Percentiles rank a stretch among this genome's conserved stretches.
Evolutionary conservation across 2,113 vertebrate genomes (phyloP).

Genomic region (Symphodus melops): DNA sequence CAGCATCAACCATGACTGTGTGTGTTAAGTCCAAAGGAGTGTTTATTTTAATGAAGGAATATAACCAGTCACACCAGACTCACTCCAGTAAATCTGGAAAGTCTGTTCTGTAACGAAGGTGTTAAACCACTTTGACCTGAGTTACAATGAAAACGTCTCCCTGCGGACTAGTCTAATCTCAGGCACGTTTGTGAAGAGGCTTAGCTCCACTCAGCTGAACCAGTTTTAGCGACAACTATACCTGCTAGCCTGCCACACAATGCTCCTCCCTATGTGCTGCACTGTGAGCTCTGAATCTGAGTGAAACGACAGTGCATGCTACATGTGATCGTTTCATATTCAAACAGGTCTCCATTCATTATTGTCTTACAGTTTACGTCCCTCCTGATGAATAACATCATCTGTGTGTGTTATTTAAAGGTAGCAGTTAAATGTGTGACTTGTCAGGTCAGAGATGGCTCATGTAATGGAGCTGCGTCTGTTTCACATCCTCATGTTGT

Average conservation of each 20-base stretch:
- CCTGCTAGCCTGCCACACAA: background rate
- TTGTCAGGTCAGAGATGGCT: background rate
- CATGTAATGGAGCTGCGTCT: background rate
- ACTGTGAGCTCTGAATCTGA: background rate
- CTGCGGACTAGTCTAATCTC: background rate
- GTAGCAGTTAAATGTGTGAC: background rate
- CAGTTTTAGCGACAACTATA: slow-evolving; percentile 14
- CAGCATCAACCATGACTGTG: slow-evolving; percentile 11
- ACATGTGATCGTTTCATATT: background rate
- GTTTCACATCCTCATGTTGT: background rate
- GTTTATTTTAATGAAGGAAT: slow-evolving; percentile 4
- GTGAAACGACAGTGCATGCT: background rate
- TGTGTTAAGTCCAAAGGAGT: slow-evolving; percentile 39
- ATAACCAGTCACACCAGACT: slow-evolving; percentile 18
- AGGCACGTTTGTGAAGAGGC: background rate
- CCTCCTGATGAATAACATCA: background rate
- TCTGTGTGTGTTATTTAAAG: no score
- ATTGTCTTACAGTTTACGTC: background rate
- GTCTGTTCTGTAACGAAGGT: background rate
- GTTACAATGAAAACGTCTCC: background rate
- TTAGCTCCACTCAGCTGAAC: background rate
- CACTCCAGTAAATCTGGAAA: slow-evolving; percentile 11
- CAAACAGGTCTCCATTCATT: background rate
- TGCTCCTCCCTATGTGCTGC: background rate
- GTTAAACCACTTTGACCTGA: slow-evolving; percentile 1